Conservation (phyloP, 2,888 invertebrate species). For the Acrocyrtus sp. region DNA sequence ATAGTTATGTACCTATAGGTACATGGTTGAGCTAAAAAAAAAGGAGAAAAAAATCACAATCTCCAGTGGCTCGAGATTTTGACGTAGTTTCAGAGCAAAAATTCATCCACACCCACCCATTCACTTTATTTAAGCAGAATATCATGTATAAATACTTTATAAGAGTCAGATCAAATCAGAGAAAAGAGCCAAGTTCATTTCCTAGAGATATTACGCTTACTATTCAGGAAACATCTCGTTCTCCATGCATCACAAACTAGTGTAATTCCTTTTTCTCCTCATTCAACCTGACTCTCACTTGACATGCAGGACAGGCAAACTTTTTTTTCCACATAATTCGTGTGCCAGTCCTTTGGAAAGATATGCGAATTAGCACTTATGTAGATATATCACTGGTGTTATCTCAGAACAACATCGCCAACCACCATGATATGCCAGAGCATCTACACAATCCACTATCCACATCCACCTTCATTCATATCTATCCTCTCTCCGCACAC, state of each 20-base stretch:
- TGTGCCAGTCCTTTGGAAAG: background rate
- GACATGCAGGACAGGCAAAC: background rate
- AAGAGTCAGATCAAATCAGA: background rate
- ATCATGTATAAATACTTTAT: background rate
- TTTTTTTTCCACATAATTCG: background rate
- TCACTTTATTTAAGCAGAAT: constrained; percentile 16
- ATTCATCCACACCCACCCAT: constrained; percentile 28
- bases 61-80: constrained; percentile 21
- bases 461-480: constrained; percentile 16
- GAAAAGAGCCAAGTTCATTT: constrained; percentile 14
- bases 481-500: background rate
- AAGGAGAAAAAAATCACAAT: constrained; percentile 19
- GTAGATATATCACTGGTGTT: constrained; percentile 13
- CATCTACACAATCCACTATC: background rate
- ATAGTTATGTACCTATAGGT: background rate
- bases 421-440: background rate
- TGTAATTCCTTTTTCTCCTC: background rate
- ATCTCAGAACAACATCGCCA: constrained; percentile 17
- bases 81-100: constrained; percentile 23
- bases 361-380: constrained; percentile 35
- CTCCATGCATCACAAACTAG: background rate
- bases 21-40: constrained; percentile 2
- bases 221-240: constrained; percentile 12
- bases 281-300: background rate
- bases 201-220: constrained; percentile 8